A percentile compares a stretch with the other conserved stretches of the same genome.
phyloP scores from a whole-genome alignment of 2,113 vertebrate species.

The Tenebrosternarchus preto region DNA sequence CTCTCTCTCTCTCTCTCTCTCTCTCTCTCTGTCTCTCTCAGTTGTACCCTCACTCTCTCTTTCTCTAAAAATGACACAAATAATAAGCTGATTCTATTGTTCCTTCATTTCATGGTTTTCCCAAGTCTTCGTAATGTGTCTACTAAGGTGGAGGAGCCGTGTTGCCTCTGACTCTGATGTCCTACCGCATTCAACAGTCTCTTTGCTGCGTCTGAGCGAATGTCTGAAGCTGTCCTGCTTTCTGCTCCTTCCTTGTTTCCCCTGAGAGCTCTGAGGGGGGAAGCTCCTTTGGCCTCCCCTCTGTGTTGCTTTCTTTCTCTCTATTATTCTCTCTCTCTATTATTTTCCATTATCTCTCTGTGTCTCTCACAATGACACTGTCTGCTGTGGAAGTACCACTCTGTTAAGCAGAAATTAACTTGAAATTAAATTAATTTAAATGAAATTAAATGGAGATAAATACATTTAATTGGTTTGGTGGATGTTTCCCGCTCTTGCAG shows the following conservation, averaged over 20 bases:
- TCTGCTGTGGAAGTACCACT: background rate
- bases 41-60: slow-evolving; percentile 42
- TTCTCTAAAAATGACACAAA: background rate
- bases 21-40: slow-evolving; percentile 55
- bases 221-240: slow-evolving; percentile 57
- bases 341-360: slow-evolving; percentile 2
- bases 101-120: too few relatives aligned
- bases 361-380: slow-evolving; percentile 4
- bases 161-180: slow-evolving; percentile 36
- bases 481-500: too few relatives aligned
- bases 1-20: slow-evolving; percentile 38
- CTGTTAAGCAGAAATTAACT: too few relatives aligned
- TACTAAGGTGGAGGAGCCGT: too few relatives aligned
- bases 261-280: slow-evolving; percentile 63
- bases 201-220: too few relatives aligned
- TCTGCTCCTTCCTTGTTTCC: slow-evolving; percentile 65
- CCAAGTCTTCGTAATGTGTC: too few relatives aligned
- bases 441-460: background rate
- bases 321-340: slow-evolving; percentile 39
- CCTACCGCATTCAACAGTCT: slow-evolving; percentile 39
- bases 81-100: too few relatives aligned
- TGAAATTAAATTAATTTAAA: background rate
- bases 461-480: too few relatives aligned
- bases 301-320: slow-evolving; percentile 58
- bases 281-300: slow-evolving; percentile 53